phyloP scores from a whole-genome alignment of 1,140 invertebrate genomes.

The Nephotettix cincticeps region DNA sequence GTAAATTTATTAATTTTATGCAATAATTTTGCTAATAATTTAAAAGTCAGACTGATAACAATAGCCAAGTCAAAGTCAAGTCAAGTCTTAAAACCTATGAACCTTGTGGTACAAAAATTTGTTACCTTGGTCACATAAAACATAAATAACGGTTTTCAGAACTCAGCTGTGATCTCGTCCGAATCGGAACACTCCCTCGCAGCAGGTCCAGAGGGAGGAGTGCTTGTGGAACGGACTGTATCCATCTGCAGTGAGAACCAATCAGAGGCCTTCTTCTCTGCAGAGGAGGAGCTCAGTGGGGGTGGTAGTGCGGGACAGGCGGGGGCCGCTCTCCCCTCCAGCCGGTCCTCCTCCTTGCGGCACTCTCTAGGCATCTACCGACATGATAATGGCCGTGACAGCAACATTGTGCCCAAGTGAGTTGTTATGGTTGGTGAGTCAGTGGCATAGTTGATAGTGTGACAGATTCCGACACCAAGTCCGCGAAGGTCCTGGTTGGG shows the following conservation, averaged over 20 bases:
- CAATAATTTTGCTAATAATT: no score
- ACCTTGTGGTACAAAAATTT: no score
- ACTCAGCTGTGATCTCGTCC: conserved; percentile 31
- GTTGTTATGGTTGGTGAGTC: not conserved
- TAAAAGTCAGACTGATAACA: no score
- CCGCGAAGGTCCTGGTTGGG: no score
- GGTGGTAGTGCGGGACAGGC: not conserved
- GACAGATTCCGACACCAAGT: no score
- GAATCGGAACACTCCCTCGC: conserved; percentile 39
- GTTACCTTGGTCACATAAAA: no score
- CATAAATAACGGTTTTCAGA: conserved; percentile 17
- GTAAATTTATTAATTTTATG: no score
- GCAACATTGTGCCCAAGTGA: conserved; percentile 13
- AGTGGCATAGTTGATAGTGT: no score
- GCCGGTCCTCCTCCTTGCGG: conserved; percentile 53
- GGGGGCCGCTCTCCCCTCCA: conserved; percentile 39
- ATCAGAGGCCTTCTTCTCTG: conserved; percentile 87
- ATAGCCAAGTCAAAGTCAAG: not conserved
- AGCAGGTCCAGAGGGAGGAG: conserved; percentile 11
- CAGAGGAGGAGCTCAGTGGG: conserved; percentile 78
- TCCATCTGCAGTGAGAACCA: conserved; percentile 87
- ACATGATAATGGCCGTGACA: conserved; percentile 7
- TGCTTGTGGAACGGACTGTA: conserved; percentile 69
- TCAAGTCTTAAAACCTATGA: no score
- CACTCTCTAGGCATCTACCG: conserved; percentile 28